Conservation (phyloP, 2,113 vertebrate genomes). For the Struthio camelus region DNA sequence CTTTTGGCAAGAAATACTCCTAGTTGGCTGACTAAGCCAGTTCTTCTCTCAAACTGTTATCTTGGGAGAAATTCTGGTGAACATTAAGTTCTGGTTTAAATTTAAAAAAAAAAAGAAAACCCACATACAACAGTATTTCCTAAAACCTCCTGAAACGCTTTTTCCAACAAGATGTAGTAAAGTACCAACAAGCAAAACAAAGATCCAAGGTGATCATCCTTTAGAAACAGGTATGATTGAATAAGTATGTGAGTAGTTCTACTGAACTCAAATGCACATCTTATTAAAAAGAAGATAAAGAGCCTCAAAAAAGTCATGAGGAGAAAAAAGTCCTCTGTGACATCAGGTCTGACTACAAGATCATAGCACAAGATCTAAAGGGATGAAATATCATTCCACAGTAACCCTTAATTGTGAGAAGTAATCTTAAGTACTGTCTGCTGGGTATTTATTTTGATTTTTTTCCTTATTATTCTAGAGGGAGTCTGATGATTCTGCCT, state of each 20-base stretch:
- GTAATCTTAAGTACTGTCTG: background rate
- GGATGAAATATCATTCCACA: background rate
- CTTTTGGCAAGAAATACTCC: background rate
- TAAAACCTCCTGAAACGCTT: background rate
- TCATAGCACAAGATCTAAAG: background rate
- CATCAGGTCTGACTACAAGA: background rate
- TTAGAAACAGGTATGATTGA: background rate
- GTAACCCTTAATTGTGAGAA: background rate
- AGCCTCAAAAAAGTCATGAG: background rate
- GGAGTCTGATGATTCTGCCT: background rate
- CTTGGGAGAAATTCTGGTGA: too few species aligned
- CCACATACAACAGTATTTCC: background rate
- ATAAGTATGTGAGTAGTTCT: background rate
- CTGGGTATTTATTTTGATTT: background rate
- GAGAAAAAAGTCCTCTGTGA: background rate
- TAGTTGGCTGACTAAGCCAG: background rate
- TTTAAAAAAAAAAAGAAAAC: background rate
- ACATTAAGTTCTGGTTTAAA: background rate
- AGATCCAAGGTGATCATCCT: background rate
- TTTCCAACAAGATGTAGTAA: background rate
- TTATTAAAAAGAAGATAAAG: background rate
- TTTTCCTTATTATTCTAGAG: background rate
- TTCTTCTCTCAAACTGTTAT: background rate
- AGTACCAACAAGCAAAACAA: background rate
- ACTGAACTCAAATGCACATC: background rate